phyloP scores from a whole-genome alignment of 1,140 invertebrate genomes.

The Bombus polaris region DNA sequence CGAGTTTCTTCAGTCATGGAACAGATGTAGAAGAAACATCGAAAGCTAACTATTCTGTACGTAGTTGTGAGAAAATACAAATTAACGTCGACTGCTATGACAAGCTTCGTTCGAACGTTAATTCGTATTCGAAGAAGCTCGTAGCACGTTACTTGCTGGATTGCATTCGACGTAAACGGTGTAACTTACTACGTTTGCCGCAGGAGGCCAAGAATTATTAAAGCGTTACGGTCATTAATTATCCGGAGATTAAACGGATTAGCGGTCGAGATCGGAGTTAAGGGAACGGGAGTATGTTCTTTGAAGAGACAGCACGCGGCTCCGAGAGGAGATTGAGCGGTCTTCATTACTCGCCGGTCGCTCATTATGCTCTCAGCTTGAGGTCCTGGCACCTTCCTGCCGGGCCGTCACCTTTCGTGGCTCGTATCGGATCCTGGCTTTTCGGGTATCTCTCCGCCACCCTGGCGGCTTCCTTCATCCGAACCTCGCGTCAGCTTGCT shows the following conservation, averaged over 20 bases:
- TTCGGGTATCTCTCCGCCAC: neutral
- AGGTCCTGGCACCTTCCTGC: conserved; percentile 56
- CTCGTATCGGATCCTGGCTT: neutral
- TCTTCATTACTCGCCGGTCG: conserved; percentile 74
- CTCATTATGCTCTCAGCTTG: conserved; percentile 76
- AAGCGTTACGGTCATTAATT: conserved; percentile 71
- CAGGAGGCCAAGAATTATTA: conserved; percentile 59
- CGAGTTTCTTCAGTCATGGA: no score
- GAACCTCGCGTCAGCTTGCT: neutral
- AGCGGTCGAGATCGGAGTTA: conserved; percentile 52
- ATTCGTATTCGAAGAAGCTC: neutral
- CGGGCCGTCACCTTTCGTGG: conserved; percentile 28
- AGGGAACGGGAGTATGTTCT: conserved; percentile 57
- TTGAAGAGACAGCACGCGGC: conserved; percentile 58
- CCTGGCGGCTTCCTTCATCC: neutral
- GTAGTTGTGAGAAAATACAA: neutral
- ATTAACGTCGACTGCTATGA: neutral
- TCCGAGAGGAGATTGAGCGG: conserved; percentile 70
- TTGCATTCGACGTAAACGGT: neutral
- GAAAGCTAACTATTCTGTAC: neutral
- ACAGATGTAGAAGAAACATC: no score
- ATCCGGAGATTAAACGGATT: conserved; percentile 71
- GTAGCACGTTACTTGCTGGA: neutral
- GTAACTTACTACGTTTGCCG: neutral
- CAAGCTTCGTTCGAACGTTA: neutral